Evolutionary conservation across 2,888 invertebrate species (phyloP), one percentile per base, ranked within the genome.

Genomic region (Drosophila monieri): DNA sequence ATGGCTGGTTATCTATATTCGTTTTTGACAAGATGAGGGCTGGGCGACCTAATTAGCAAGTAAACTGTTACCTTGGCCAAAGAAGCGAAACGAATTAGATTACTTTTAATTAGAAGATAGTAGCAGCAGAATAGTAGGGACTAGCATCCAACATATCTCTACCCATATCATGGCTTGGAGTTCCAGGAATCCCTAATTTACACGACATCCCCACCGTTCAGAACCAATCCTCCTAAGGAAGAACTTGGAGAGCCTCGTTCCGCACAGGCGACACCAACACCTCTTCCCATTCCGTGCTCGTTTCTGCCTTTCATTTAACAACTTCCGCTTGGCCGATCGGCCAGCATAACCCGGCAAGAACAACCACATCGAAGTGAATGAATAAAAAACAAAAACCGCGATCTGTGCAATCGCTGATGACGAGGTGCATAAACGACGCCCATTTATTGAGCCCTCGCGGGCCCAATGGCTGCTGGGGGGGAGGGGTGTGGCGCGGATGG

Each of bases 341-440:
- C 44, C 41, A 23, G 6, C 43, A 52, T 1, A 6, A 43, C 44
- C 48, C 48, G 43, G 14, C 18, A 23, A 3, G 9, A 51, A 39
- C 30, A 25, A 47, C 55, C 39, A 47, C 52, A 14, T 35, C 23
- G 27, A 18, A 14, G 27, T 49, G 32, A 58, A 61, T 9, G 43
- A 57, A 69, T 41, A 32, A 37, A 41, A 43, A 46, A 27, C 10
- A 37, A 21, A 44, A 41, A 47, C 39, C 77, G 60, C 81, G 88
- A 86, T 80, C 80, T 72, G 58, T 73, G 85, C 81, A 83, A 83
- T 85, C 86, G 78, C 88, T 73, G 85, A 83, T 83, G 80, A 85
- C 74, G 80, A 84, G 88, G 87, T 88, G 88, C 88, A 88, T 88
- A 88, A 84, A 80, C 88, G 88, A 86, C 84, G 84, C 88, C 88